Evolutionary conservation across 2,113 vertebrate genomes (phyloP), one percentile per base, ranked within the genome.

Genomic region (Dicrurus megarhynchus): DNA sequence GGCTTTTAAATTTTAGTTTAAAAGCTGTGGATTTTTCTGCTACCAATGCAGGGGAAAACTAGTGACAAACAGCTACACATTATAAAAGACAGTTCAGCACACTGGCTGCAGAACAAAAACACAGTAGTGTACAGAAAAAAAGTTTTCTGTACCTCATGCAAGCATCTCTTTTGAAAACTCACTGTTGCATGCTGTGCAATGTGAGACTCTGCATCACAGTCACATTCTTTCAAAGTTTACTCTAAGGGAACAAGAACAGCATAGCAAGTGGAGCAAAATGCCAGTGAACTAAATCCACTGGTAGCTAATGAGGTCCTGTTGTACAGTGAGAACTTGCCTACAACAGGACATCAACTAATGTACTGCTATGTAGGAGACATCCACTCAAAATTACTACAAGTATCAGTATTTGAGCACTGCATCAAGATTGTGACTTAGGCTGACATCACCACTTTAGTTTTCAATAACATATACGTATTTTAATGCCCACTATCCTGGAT

Each of bases 221-320:
- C 71, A 94, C 84, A 85, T 88, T 93, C 90, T 91, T 93, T 91
- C 50, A 80, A 55, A 86, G 93, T 59, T 96, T 79, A 61, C 87
- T 94, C 70, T 76, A 85, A 39, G 47, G 35, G 52, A 88, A 93
- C 85, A 93, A 77, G 90, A 94, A 23, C 94, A 82, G 91, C 93
- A 93, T 92, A 95, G 69, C 80, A 96, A 94, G 92, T 86, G 79
- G 85, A 93, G n/a, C 24, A 95, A 90, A 94, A 75, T 55, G 68
- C 93, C 96, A 71, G 55, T 46, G 63, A 83, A 64, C 83, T 52
- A 88, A 90, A 76, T 8, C 56, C 70, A n/a, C 65, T 60, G 68
- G 56, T 89, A 84, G 69, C 47, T 83, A 91, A 94, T 33, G 61
- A 84, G 50, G 20, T 86, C 32, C 89, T 49, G 33, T 8, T 88